A percentile compares a stretch with the other conserved stretches of the same genome.
Conservation (phyloP, 2,113 vertebrate species). For the Cololabis saira region DNA sequence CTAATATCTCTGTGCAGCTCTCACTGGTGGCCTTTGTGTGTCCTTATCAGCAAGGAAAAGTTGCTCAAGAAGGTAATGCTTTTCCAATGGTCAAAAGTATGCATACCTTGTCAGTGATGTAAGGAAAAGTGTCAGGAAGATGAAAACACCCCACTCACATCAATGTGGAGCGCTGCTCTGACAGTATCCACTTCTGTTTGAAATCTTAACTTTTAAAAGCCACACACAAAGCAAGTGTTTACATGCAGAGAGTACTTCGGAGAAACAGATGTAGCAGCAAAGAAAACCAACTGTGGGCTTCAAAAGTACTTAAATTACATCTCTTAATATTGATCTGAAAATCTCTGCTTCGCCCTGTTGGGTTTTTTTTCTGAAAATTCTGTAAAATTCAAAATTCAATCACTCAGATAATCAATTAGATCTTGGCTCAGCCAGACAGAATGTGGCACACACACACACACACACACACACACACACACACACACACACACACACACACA, state of each 20-base stretch:
- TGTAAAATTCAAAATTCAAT: conserved; percentile 21
- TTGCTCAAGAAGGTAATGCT: conserved; percentile 43
- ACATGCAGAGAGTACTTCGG: too few relatives aligned
- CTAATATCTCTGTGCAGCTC: conserved; percentile 33
- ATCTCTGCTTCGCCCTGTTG: neutral
- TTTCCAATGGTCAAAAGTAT: conserved; percentile 25
- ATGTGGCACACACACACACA: conserved; percentile 7
- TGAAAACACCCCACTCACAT: neutral
- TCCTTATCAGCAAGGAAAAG: conserved; percentile 33
- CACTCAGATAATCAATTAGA: conserved; percentile 33
- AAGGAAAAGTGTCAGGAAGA: conserved; percentile 8
- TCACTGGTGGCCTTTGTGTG: conserved; percentile 54
- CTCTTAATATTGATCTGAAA: neutral
- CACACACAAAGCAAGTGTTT: too few relatives aligned
- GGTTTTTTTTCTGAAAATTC: neutral
- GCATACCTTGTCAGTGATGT: conserved; percentile 27
- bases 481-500: conserved; percentile 15
- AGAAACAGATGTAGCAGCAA: too few relatives aligned
- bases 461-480: too few relatives aligned
- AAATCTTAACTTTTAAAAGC: too few relatives aligned
- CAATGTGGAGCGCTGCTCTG: too few relatives aligned
- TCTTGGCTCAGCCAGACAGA: conserved; percentile 20
- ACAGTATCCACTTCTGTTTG: too few relatives aligned
- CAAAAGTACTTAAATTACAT: neutral
- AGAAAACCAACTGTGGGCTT: neutral